Conservation (phyloP, 2,888 invertebrate genomes). For the Scaptomyza parva region DNA sequence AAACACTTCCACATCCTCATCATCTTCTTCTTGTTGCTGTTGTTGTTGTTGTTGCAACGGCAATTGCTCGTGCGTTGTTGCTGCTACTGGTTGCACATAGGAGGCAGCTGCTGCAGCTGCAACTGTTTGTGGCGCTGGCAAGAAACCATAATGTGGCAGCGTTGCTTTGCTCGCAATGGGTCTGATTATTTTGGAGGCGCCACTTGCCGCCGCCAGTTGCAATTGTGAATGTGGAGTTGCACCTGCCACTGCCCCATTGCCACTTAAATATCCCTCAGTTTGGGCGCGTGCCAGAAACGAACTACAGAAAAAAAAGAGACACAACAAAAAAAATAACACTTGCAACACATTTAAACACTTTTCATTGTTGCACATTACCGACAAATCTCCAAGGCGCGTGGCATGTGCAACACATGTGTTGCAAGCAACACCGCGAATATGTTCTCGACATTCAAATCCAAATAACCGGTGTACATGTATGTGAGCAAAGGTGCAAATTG, state of each 20-base stretch:
- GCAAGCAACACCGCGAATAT: slow-evolving; percentile 90
- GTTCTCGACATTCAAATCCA: slow-evolving; percentile 89
- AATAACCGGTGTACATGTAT: slow-evolving; percentile 91
- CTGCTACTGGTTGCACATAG: slow-evolving; percentile 12
- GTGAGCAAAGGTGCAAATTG: slow-evolving; percentile 89
- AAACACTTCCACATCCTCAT: slow-evolving; percentile 81
- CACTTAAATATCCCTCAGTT: slow-evolving; percentile 82
- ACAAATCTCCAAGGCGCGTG: slow-evolving; percentile 89
- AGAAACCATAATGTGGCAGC: slow-evolving; percentile 82
- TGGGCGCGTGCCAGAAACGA: slow-evolving; percentile 87
- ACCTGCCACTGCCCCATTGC: slow-evolving; percentile 49
- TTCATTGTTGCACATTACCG: slow-evolving; percentile 70
- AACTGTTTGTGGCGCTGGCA: slow-evolving; percentile 66
- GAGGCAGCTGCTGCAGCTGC: slow-evolving; percentile 17
- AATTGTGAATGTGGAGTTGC: slow-evolving; percentile 37
- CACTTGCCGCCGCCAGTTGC: slow-evolving; percentile 29
- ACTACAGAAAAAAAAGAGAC: slow-evolving; percentile 71
- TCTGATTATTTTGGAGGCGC: slow-evolving; percentile 85
- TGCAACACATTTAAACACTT: neutral
- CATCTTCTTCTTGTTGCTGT: slow-evolving; percentile 54
- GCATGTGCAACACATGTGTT: slow-evolving; percentile 91
- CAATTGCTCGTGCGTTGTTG: slow-evolving; percentile 3
- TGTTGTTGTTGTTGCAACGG: slow-evolving; percentile 10
- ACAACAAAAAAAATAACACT: neutral
- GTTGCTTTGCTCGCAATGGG: slow-evolving; percentile 86